Base-by-base conservation (phyloP, 1,140 invertebrate species). In the Aphaenogaster floridana region DNA sequence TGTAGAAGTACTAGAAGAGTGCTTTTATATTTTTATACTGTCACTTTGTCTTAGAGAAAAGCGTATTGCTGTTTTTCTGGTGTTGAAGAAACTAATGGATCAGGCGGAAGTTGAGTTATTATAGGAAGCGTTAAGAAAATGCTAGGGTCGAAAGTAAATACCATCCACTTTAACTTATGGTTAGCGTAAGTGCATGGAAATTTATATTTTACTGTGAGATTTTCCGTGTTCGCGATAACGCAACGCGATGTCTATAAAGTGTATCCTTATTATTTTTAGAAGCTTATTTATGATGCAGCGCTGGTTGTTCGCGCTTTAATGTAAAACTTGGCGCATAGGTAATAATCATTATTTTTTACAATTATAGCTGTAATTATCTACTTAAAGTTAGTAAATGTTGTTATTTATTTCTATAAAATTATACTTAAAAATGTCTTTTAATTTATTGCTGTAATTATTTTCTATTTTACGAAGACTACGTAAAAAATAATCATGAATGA, bases 61-160 rank as follows among this genome's bases (percentile, higher is more conserved):
- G 63, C 34, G 48, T 57, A 81, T 57, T 52, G 52, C 13, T 72
- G 13, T 80, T 88, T 80, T 80, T 80, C 50, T n/a, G 66, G 0
- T 28, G 28, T 21, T 48, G n/a, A 57, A 17, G 36, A 50, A 88
- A 80, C 68, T 88, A 79, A 88, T 88, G 76, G 59, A 72, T 54
- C 48, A 78, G 54, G 7, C 9, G 50, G 48, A 76, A 57, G 52
- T 59, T 17, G 34, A 83, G 59, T 87, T 89, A 81, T 87, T 45
- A 28, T 50, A 17, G 21, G 45, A 71, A 66, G 42, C 17, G 59
- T 54, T 71, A 87, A 87, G 86, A 77, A 87, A 89, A 87, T 69
- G 50, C 36, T 34, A 69, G 21, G 34, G 52, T 63, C 69, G 28
- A 68, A 88, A 87, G 52, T 66, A 88, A 68, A 88, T 64, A 86